Conservation (phyloP, 1,140 invertebrate genomes). For the Sarcophaga bullata region DNA sequence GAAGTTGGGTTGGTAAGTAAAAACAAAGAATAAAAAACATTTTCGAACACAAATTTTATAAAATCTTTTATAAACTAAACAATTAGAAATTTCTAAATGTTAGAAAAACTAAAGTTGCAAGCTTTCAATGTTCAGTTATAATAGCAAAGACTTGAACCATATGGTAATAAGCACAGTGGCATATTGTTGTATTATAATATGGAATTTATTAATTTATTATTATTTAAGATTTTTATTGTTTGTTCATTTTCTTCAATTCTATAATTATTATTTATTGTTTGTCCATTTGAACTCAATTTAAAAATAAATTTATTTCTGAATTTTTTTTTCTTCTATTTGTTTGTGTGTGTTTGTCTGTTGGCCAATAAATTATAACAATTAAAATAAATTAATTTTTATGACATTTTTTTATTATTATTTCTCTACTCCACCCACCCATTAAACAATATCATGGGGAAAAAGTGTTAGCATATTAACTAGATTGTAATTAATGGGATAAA, state of each 20-base stretch:
- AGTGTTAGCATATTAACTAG: too few species aligned
- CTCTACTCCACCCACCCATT: too few species aligned
- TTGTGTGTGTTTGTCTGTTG: neutral
- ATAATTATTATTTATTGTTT: neutral
- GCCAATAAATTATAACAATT: too few species aligned
- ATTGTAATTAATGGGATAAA: too few species aligned
- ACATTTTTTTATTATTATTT: neutral
- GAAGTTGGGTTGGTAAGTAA: slow-evolving; percentile 75
- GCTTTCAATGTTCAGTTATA: neutral
- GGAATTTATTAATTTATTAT: too few species aligned
- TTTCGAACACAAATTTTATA: neutral
- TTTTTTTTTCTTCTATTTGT: neutral
- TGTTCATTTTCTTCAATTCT: neutral
- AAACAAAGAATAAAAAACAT: neutral
- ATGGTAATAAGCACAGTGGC: neutral
- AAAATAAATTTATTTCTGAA: neutral
- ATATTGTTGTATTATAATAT: neutral
- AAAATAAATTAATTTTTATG: neutral
- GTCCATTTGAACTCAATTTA: neutral
- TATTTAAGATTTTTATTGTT: neutral
- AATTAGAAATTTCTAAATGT: too few species aligned
- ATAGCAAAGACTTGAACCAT: neutral
- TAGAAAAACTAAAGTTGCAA: neutral
- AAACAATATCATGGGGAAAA: too few species aligned
- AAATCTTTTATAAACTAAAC: too few species aligned